Conservation (phyloP, 2,888 invertebrate genomes). For the Petrolisthes manimaculis region DNA sequence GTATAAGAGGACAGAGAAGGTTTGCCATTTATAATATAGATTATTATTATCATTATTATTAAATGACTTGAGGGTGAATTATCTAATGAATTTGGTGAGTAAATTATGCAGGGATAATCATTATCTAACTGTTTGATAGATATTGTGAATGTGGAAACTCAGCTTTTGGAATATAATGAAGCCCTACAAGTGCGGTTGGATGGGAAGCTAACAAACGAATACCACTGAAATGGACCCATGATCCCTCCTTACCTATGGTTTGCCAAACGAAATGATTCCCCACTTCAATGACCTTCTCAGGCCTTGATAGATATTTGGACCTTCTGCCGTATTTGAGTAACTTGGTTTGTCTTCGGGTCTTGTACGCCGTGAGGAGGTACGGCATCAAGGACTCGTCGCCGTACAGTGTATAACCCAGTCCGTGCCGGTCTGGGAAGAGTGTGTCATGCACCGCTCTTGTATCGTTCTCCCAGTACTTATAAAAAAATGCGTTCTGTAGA, state of each 20-base stretch:
- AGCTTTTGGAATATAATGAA: too few species aligned
- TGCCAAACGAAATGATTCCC: conserved; percentile 69
- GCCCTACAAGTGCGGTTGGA: too few species aligned
- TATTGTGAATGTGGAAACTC: too few species aligned
- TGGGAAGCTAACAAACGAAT: too few species aligned
- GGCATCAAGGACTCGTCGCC: conserved; percentile 60
- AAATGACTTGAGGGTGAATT: too few species aligned
- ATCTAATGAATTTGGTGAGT: too few species aligned
- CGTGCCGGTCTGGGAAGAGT: conserved; percentile 68
- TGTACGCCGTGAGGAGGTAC: conserved; percentile 68
- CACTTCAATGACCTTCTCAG: conserved; percentile 68
- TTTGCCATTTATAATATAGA: too few species aligned
- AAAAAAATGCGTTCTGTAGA: conserved; percentile 73
- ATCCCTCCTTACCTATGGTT: conserved; percentile 28
- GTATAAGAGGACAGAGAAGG: too few species aligned
- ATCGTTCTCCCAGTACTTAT: conserved; percentile 72
- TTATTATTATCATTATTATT: too few species aligned
- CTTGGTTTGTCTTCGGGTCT: conserved; percentile 67
- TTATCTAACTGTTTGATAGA: too few species aligned
- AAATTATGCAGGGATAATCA: too few species aligned
- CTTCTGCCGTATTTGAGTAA: conserved; percentile 71
- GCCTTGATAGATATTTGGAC: conserved; percentile 69
- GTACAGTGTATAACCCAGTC: conserved; percentile 29
- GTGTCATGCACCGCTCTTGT: conserved; percentile 67
- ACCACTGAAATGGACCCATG: too few species aligned